Evolutionary conservation across 2,113 vertebrate genomes (phyloP).

Genomic region (Piaya cayana): DNA sequence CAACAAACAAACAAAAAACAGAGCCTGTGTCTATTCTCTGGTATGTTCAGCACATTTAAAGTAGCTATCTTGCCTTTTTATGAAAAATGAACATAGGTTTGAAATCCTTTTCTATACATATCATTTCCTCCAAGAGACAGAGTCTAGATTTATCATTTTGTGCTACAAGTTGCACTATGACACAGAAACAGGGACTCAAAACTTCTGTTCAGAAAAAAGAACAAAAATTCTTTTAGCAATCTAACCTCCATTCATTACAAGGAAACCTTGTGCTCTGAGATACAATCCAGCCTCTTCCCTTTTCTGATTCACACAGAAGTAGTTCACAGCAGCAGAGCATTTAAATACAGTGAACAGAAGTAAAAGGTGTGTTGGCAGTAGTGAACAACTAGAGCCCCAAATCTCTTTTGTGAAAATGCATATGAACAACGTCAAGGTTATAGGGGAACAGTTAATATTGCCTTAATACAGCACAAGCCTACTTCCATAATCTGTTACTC

Average conservation of each 20-base stretch:
- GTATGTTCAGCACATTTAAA: background rate
- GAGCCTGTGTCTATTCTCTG: background rate
- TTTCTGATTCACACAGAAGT: background rate
- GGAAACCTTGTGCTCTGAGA: background rate
- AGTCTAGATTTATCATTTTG: constrained; percentile 22
- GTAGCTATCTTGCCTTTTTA: constrained; percentile 1
- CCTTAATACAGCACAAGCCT: background rate
- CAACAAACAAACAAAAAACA: background rate
- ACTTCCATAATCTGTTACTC: background rate
- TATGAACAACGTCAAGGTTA: background rate
- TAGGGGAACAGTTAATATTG: background rate
- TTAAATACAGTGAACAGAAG: background rate
- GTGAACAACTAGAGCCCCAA: background rate
- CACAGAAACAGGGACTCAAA: background rate
- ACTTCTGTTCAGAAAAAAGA: background rate
- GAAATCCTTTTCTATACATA: constrained; percentile 30
- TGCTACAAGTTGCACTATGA: constrained; percentile 7
- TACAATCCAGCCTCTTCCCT: background rate
- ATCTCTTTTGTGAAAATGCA: background rate
- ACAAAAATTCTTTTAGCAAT: background rate
- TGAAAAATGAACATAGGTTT: constrained; percentile 9
- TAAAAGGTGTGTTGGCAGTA: background rate
- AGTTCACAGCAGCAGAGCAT: background rate
- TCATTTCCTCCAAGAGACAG: background rate
- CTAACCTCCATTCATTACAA: background rate